These are phyloP conservation scores for Oryzias celebensis DNA, from an alignment of 2,113 vertebrate species.

Conservation along the genomic window DNA sequence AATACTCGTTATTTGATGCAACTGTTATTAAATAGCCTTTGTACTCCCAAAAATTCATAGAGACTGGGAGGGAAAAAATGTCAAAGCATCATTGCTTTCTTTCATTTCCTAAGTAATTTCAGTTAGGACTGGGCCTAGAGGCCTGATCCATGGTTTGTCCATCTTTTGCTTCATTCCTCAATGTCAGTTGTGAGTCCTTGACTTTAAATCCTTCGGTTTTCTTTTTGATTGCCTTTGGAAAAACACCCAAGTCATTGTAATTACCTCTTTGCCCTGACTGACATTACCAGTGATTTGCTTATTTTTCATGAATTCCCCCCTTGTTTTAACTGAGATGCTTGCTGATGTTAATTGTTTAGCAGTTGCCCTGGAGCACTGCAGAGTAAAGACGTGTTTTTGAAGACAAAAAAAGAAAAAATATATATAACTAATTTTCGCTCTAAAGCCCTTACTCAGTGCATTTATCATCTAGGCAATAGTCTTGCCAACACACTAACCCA, in stretches of 20 bases:
- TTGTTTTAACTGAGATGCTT: conserved; percentile 66
- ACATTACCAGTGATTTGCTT: conserved; percentile 77
- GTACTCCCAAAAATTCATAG: conserved; percentile 51
- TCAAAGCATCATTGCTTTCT: conserved; percentile 63
- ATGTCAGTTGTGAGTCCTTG: conserved; percentile 47
- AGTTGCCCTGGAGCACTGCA: conserved; percentile 61
- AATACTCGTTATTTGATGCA: too few relatives aligned
- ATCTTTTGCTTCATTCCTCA: conserved; percentile 53
- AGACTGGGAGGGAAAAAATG: conserved; percentile 35
- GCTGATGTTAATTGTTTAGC: conserved; percentile 73
- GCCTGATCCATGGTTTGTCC: conserved; percentile 53
- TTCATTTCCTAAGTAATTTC: conserved; percentile 55
- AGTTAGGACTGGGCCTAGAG: conserved; percentile 34
- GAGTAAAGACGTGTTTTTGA: conserved; percentile 85
- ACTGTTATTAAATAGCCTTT: conserved; percentile 33
- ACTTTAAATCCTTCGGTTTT: conserved; percentile 53
- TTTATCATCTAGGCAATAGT: conserved; percentile 99
- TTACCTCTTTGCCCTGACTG: conserved; percentile 69
- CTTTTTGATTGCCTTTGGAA: conserved; percentile 57
- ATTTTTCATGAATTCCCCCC: conserved; percentile 69
- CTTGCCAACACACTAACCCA: conserved; percentile 97
- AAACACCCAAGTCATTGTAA: conserved; percentile 58
- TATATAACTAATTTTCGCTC: conserved; percentile 87
- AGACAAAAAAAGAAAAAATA: conserved; percentile 51
- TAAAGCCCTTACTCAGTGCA: conserved; percentile 83